Evolutionary conservation across 2,888 invertebrate species (phyloP).

Genomic region (Dione vanillae): DNA sequence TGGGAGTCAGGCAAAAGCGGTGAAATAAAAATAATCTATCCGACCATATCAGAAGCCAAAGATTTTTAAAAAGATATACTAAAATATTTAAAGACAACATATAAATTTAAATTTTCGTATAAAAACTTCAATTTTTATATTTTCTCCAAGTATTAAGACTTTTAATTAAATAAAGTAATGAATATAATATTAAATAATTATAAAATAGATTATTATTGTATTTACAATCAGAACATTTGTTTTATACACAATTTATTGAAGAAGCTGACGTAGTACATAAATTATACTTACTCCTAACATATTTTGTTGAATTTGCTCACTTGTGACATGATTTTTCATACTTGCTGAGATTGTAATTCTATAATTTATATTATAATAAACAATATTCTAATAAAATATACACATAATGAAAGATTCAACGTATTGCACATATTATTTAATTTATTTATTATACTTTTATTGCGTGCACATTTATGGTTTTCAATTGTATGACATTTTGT

Average conservation of each 20-base stretch:
- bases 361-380: not conserved
- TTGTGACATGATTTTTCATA: conserved; percentile 6
- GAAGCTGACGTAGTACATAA: not conserved
- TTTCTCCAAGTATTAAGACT: too few relatives aligned
- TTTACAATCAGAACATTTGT: conserved; percentile 3
- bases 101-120: too few relatives aligned
- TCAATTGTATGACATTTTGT: too few relatives aligned
- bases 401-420: not conserved
- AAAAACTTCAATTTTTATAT: too few relatives aligned
- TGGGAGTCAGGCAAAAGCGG: too few relatives aligned
- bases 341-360: conserved; percentile 1
- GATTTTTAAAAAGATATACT: too few relatives aligned
- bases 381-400: not conserved
- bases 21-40: too few relatives aligned
- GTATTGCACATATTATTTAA: not conserved
- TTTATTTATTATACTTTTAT: not conserved
- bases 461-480: too few relatives aligned
- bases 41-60: too few relatives aligned
- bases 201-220: not conserved
- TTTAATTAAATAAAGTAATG: not conserved
- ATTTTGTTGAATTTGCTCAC: conserved; percentile 10
- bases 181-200: not conserved
- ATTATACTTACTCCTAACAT: conserved; percentile 4
- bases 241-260: not conserved
- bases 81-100: too few relatives aligned